A percentile compares a stretch with the other conserved stretches of the same genome.
phyloP scores from a whole-genome alignment of 1,140 invertebrate species.

The Galleria mellonella region DNA sequence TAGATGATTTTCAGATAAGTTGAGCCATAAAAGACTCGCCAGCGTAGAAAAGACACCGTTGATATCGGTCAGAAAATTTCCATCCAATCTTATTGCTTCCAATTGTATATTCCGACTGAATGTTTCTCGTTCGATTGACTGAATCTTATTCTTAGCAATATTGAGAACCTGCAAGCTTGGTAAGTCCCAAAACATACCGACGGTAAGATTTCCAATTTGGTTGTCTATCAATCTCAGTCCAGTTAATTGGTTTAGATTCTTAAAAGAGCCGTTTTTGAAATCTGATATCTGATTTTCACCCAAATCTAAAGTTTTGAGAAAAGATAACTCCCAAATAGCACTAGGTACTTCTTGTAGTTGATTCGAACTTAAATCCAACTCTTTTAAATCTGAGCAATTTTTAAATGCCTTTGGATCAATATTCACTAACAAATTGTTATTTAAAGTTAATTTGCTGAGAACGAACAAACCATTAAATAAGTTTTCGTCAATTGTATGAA shows the following conservation, averaged over 20 bases:
- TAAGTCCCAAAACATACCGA: slow-evolving; percentile 90
- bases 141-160: slow-evolving; percentile 90
- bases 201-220: slow-evolving; percentile 87
- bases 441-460: slow-evolving; percentile 87
- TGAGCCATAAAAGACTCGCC: slow-evolving; percentile 87
- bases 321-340: slow-evolving; percentile 86
- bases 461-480: slow-evolving; percentile 91
- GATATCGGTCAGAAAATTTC: slow-evolving; percentile 89
- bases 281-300: slow-evolving; percentile 89
- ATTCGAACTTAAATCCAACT: slow-evolving; percentile 92
- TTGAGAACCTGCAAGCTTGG: slow-evolving; percentile 89
- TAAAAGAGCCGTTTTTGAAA: slow-evolving; percentile 88
- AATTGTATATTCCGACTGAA: slow-evolving; percentile 87
- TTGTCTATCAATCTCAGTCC: slow-evolving; percentile 90
- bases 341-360: slow-evolving; percentile 86
- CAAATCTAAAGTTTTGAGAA: slow-evolving; percentile 89
- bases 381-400: slow-evolving; percentile 93
- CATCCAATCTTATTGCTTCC: slow-evolving; percentile 89
- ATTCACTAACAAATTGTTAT: slow-evolving; percentile 87
- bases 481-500: slow-evolving; percentile 86
- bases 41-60: slow-evolving; percentile 90
- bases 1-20: slow-evolving; percentile 93
- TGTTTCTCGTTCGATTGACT: slow-evolving; percentile 86
- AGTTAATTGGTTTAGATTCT: slow-evolving; percentile 88
- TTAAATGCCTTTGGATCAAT: slow-evolving; percentile 90